Evolutionary conservation across 2,888 invertebrate species (phyloP).

Genomic region (Acronicta leporina): DNA sequence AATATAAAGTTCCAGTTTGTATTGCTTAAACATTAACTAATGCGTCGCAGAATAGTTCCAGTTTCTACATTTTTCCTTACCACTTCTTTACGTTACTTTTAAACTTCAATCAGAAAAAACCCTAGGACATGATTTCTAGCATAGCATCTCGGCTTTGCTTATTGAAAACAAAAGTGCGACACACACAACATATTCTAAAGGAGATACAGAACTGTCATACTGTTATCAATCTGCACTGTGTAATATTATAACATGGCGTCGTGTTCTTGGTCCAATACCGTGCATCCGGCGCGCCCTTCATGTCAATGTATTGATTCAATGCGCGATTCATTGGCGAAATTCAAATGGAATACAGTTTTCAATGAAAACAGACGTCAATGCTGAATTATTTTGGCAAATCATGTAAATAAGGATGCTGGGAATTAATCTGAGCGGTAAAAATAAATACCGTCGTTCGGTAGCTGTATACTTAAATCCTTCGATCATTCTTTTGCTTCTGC

Average conservation of each 20-base stretch:
- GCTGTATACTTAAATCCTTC: constrained; percentile 1
- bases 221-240: constrained; percentile 35
- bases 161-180: too few species aligned
- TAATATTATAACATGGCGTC: constrained; percentile 52
- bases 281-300: constrained; percentile 55
- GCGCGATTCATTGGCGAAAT: constrained; percentile 54
- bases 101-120: too few species aligned
- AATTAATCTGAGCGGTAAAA: constrained; percentile 3
- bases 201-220: constrained; percentile 20
- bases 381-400: constrained; percentile 12
- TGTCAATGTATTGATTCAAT: constrained; percentile 51
- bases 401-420: background rate
- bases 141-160: too few species aligned
- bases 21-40: too few species aligned
- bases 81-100: too few species aligned
- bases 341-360: constrained; percentile 35
- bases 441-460: too few species aligned
- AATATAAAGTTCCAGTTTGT: too few species aligned
- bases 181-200: background rate
- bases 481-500: too few species aligned
- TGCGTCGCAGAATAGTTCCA: too few species aligned
- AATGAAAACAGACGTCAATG: constrained; percentile 34
- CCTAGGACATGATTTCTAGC: too few species aligned
- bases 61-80: too few species aligned
- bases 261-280: constrained; percentile 53